Evolutionary conservation across 2,113 vertebrate species (phyloP).

Genomic region (Clarias gariepinus): DNA sequence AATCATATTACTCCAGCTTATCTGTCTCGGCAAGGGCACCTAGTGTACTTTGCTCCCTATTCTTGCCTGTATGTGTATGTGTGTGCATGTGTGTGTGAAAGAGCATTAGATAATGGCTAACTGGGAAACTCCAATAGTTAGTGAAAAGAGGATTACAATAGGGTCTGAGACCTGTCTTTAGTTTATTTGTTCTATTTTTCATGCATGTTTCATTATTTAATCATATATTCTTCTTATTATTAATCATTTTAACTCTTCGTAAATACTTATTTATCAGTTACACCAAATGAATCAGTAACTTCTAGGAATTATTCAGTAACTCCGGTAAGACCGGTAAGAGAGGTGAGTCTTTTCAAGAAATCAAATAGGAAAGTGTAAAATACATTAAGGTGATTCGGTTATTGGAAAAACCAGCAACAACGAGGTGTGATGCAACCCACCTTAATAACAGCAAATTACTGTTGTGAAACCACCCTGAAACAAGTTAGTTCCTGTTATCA

Average conservation of each 20-base stretch:
- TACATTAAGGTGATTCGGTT: not conserved
- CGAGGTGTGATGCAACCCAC: not conserved
- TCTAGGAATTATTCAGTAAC: constrained; percentile 10
- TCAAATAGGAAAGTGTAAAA: not conserved
- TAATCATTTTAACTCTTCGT: not conserved
- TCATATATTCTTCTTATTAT: not conserved
- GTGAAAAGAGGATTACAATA: constrained; percentile 46
- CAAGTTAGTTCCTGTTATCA: not conserved
- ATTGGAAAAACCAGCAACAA: not conserved
- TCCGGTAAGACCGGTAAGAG: not conserved
- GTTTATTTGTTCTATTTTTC: not conserved
- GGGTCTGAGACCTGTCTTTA: not conserved
- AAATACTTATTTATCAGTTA: not conserved
- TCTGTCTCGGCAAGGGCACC: constrained; percentile 69
- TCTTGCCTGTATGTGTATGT: constrained; percentile 35
- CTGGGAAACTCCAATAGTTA: constrained; percentile 42
- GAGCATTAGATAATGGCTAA: constrained; percentile 29
- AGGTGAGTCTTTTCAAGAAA: not conserved
- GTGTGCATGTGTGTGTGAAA: constrained; percentile 25
- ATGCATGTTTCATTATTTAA: not conserved
- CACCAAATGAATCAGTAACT: not conserved
- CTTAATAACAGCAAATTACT: no score
- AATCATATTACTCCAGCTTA: constrained; percentile 67
- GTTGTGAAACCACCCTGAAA: not conserved
- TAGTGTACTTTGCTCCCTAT: constrained; percentile 61